Evolutionary conservation across 2,113 vertebrate species (phyloP), one percentile per base, ranked within the genome.

Genomic region (Spheniscus mendiculus): DNA sequence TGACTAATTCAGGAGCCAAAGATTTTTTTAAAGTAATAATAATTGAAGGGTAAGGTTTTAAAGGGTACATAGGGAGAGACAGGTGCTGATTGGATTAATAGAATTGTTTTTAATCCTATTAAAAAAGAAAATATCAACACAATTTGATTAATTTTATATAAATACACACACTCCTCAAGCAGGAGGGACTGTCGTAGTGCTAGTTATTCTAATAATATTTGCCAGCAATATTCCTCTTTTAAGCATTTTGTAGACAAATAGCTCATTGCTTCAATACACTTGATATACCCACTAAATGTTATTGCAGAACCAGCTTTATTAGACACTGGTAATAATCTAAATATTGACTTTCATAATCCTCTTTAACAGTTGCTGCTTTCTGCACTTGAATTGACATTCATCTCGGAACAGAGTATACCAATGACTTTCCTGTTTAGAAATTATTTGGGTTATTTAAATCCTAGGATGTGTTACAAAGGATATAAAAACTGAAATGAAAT

Each of bases 321-420:
- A 94, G 61, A 49, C 21, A 49, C 14, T 17, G 14, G 44, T 72
- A 93, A 76, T 49, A 91, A 52, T 40, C 65, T 77, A 93, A 94
- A 87, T 93, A 96, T 53, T 90, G 73, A 90, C 70, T 91, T 92
- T 61, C 2, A 2, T 65, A 96, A 91, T 87, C 52, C 52, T 59
- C 69, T 96, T 74, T 73, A 95, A 47, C 34, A 93, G 89, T 77
- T 87, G n/a, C 47, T 93, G 56, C 65, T 82, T 96, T 94, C 66
- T 94, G 65, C 36, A 79, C 73, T 91, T 82, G 32, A 89, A 74
- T 16, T 86, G 69, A 74, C 52, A 67, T 89, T 94, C 16, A 59
- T n/a, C 73, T 96, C 78, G 89, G 66, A 91, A 84, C 5, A 52
- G 10, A 50, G 17, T 12, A 67, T 32, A 67, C n/a, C 22, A 69